These are phyloP conservation scores for Enteromius unitaeniatus DNA, from an alignment of 2,797 vertebrate species.

Conservation along the genomic window DNA sequence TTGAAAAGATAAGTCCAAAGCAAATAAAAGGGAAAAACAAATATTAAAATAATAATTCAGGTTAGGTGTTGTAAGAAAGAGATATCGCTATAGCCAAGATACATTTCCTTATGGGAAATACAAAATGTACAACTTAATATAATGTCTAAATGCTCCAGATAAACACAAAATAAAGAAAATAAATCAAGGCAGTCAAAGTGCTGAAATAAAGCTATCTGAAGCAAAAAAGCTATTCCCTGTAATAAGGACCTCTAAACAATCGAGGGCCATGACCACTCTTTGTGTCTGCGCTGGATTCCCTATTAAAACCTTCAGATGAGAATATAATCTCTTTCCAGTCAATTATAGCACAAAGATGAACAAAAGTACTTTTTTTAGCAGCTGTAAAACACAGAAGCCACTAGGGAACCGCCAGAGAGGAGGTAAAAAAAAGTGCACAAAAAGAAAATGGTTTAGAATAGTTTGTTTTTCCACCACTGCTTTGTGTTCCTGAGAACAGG, in stretches of 20 bases:
- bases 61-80: slow-evolving; percentile 17
- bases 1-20: slow-evolving; percentile 10
- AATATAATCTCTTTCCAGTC: slow-evolving; percentile 66
- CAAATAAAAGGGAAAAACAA: slow-evolving; percentile 7
- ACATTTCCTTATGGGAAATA: slow-evolving; percentile 21
- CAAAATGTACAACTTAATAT: slow-evolving; percentile 21
- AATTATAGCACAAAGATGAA: slow-evolving; percentile 67
- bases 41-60: slow-evolving; percentile 16
- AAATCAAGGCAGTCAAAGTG: slow-evolving; percentile 48
- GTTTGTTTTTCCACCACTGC: slow-evolving; percentile 26
- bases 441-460: slow-evolving; percentile 42
- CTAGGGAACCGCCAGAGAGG: slow-evolving; percentile 49
- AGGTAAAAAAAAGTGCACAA: slow-evolving; percentile 12
- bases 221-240: slow-evolving; percentile 19
- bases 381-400: slow-evolving; percentile 58
- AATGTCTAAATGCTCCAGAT: slow-evolving; percentile 20
- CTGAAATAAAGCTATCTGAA: slow-evolving; percentile 40
- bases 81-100: slow-evolving; percentile 7
- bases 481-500: neutral
- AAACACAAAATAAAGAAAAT: slow-evolving; percentile 32
- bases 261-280: neutral
- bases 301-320: slow-evolving; percentile 58
- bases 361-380: slow-evolving; percentile 65
- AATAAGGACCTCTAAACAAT: slow-evolving; percentile 55
- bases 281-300: neutral